Conservation (phyloP, 2,797 vertebrate genomes). For the Myiothlypis coronata region DNA sequence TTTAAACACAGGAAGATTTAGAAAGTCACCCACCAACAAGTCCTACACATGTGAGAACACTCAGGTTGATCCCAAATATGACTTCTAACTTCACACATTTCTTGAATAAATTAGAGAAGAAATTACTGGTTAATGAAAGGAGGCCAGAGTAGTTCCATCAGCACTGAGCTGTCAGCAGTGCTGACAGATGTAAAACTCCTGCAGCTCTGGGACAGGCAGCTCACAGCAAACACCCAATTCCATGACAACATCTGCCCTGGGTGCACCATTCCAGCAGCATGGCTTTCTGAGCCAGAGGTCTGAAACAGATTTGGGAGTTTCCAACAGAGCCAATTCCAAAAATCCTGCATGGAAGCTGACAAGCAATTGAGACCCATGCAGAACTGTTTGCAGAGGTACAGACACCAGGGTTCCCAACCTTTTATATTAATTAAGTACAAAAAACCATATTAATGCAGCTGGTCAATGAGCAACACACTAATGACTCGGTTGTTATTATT, state of each 20-base stretch:
- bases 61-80: background rate
- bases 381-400: background rate
- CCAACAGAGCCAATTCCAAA: background rate
- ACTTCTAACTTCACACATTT: background rate
- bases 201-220: background rate
- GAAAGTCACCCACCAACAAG: background rate
- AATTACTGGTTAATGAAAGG: background rate
- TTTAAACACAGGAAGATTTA: background rate
- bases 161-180: background rate
- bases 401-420: background rate
- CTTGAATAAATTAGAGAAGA: background rate
- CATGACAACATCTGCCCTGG: background rate
- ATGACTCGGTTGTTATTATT: background rate
- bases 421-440: background rate
- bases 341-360: background rate
- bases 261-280: background rate
- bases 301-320: background rate
- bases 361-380: background rate
- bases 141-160: background rate
- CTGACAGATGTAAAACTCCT: background rate
- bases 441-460: background rate
- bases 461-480: background rate
- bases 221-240: background rate
- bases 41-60: background rate
- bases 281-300: background rate